Evolutionary conservation across 2,113 vertebrate genomes (phyloP), one percentile per base, ranked within the genome.

Genomic region (Poeciliopsis turrubarensis): DNA sequence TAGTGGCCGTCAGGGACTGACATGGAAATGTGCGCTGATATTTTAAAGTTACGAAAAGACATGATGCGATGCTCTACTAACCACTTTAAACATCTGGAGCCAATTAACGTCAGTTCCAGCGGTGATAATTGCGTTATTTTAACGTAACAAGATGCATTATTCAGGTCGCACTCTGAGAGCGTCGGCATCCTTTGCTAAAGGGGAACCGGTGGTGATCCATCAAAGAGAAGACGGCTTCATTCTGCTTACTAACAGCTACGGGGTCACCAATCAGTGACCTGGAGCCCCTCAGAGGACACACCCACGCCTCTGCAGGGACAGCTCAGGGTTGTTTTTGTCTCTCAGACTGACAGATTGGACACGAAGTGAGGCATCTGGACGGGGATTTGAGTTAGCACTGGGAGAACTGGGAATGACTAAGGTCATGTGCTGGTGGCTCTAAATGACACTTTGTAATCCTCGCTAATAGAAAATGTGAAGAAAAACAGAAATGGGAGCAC

Each of bases 261-360:
- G 81, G 70, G 85, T 79, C 84, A 79, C 75, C 60, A 65, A 68
- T 81, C 77, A 76, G 54, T 79, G 75, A 84, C 84, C 82, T n/a
- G 12, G 34, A 62, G 64, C 11, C 65, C 51, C 76, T 67, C 41
- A 64, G 39, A 75, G 14, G 11, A n/a, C 68, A 25, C 19, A 25
- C 51, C 39, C 64, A 70, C 44, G 14, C 44, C 29, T 60, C 32
- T 65, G 47, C 60, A 57, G 2, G 26, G 47, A 61, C n/a, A 51
- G 37, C 65, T 22, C 73, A 81, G 60, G 67, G 27, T 37, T 51
- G 19, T 31, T 39, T n/a, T 32, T 12, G 51, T 72, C 75, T 67
- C 54, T 61, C 60, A 87, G 82, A 87, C 62, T 19, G 63, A 79
- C 84, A 82, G 62, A 76, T 39, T 25, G 19, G 60, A 71, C 86